Base-by-base conservation (phyloP, 2,113 vertebrate genomes). In the Paedocypris sp. region DNA sequence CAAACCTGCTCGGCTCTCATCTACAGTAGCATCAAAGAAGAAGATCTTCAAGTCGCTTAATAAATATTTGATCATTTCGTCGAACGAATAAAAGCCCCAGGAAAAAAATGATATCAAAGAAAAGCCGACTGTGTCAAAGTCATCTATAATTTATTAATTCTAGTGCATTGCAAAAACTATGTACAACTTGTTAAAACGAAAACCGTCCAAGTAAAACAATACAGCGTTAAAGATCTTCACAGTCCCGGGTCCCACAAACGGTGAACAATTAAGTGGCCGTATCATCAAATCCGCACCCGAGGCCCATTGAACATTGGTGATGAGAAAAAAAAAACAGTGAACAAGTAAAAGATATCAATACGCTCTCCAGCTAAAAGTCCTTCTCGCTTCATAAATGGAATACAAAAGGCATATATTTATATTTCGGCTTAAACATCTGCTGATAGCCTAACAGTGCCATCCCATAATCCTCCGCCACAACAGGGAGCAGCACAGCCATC, bases 111-210 rank as follows among this genome's bases (percentile, higher is more conserved):
- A 68, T 15, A 45, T 32, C n/a, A 2, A 65, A 70, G 67, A 66
- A 72, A 64, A 72, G 71, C 67, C 64, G 68, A 20, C 61, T 70
- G 20, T 67, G 57, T 53, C 64, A 69, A 67, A 71, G 53, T 57
- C 35, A 53, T 64, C 54, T 61, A 77, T 43, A 64, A 81, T 87
- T 86, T 86, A 86, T 86, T 86, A 36, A 71, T 57, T 79, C 63
- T 66, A 76, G 28, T 73, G 59, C 62, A 75, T 79, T 86, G 85
- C 76, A 77, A 86, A 86, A 82, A 78, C 20, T 68, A 73, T 78
- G 60, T 80, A 84, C 82, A 86, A 60, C 69, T 70, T 77, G 66
- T 77, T 78, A 75, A 79, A 84, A 83, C 75, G 73, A 63, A 73
- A 63, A 66, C 48, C 58, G 68, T 57, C 39, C 36, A 75, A 73